Evolutionary conservation across 2,888 invertebrate species (phyloP), one percentile per base, ranked within the genome.

Genomic region (Aradus depressus): DNA sequence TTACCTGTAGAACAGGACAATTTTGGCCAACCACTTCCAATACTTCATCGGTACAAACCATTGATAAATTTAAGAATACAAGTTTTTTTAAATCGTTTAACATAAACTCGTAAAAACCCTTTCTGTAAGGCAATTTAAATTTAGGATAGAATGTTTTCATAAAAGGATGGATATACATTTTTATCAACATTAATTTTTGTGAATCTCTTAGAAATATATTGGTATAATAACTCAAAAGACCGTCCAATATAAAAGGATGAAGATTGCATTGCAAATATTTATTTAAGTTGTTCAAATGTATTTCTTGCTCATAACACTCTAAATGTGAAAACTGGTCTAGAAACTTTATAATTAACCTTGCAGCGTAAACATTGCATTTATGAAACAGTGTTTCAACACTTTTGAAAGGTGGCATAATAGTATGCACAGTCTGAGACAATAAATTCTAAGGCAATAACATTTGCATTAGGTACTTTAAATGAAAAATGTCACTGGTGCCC

Each of bases 31-130:
- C 53, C 2, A 53, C 44, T 28, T 39, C 28, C 5, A 53, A 26
- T 3, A 53, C 35, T 12, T 45, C 53, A 39, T 53, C 53, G 2
- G 53, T 53, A 3, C 48, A 48, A 3, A 50, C 53, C 34, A 49
- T 42, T 19, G 41, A 43, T 34, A 53, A 50, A 44, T 50, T 50
- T 14, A 53, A 35, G 16, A 38, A 43, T 3, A 53, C 53, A 12
- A 53, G 8, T 5, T 50, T 49, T 18, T 12, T 28, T 37, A 53
- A 25, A 14, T n/a, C 38, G 8, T 26, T 3, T 16, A 53, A 21
- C 25, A 38, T 25, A 3, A 18, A 23, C 19, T 50, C 50, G 26
- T 50, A 52, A 28, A 52, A 41, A 23, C 26, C 31, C 4, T 12
- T n/a, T 8, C 31, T 35, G 10, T 44, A 34, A 5, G 35, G 41